Percentiles rank a stretch among this genome's conserved stretches.
phyloP scores from a whole-genome alignment of 2,113 vertebrate genomes.

The Ursus arctos region DNA sequence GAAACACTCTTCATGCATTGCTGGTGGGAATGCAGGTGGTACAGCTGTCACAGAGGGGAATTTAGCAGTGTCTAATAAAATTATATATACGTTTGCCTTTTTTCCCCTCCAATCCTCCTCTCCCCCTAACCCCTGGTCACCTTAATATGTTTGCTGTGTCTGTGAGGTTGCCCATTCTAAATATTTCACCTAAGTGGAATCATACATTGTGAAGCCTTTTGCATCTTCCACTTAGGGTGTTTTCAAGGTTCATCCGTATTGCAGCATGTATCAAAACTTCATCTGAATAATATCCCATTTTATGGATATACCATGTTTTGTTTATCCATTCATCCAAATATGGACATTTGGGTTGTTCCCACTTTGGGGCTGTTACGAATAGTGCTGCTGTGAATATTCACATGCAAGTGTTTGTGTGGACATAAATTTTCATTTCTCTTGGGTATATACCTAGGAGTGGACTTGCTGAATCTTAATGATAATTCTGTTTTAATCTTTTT shows the following conservation, averaged over 20 bases:
- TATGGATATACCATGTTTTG: not conserved
- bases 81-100: not conserved
- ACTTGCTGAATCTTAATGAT: not conserved
- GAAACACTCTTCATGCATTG: not conserved
- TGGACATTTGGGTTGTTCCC: not conserved
- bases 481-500: not conserved
- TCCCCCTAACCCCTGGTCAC: not conserved
- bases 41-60: accelerated
- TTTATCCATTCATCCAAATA: not conserved
- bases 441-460: not conserved
- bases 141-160: not conserved
- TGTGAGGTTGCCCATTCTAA: not conserved
- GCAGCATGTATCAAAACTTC: not conserved
- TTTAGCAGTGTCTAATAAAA: not conserved
- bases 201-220: not conserved
- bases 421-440: not conserved
- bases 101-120: not conserved
- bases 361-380: not conserved
- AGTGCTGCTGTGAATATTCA: not conserved
- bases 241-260: not conserved
- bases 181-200: not conserved
- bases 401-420: not conserved
- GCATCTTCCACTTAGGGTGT: not conserved
- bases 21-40: too few species aligned
- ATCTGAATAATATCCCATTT: not conserved